Evolutionary conservation across 2,888 invertebrate genomes (phyloP).

Genomic region (Agrotis clavis): DNA sequence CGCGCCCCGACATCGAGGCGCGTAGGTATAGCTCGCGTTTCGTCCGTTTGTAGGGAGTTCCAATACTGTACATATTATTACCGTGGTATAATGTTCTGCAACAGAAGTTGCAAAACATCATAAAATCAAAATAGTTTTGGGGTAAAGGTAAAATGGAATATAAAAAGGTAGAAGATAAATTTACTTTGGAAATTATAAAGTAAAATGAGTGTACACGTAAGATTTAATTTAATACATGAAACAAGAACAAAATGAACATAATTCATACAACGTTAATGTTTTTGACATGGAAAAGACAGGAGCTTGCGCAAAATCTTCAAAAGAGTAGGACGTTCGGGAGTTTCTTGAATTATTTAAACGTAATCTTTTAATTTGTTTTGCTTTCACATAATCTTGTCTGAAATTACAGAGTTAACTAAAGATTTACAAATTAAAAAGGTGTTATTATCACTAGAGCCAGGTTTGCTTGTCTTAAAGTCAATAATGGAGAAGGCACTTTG

Average conservation of each 20-base stretch:
- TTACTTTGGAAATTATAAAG: neutral
- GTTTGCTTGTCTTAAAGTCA: slow-evolving; percentile 12
- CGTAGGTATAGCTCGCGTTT: too few species aligned
- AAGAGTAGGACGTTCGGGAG: slow-evolving; percentile 8
- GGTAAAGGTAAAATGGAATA: neutral
- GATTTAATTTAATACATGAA: slow-evolving; percentile 26
- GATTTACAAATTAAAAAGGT: neutral
- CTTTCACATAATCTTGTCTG: slow-evolving; percentile 1
- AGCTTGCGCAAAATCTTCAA: slow-evolving; percentile 18
- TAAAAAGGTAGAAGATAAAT: neutral
- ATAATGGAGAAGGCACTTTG: too few species aligned
- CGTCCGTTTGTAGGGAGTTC: too few species aligned
- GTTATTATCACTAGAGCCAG: neutral
- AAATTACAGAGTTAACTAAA: slow-evolving; percentile 1
- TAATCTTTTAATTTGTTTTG: slow-evolving; percentile 40
- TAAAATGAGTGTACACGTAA: neutral
- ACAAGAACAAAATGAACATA: slow-evolving; percentile 12
- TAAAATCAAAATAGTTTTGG: neutral
- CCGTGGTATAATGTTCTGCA: too few species aligned
- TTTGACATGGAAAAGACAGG: slow-evolving; percentile 20
- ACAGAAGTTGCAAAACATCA: neutral
- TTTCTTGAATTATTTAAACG: slow-evolving; percentile 30
- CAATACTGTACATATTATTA: too few species aligned
- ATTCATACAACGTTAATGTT: slow-evolving; percentile 12
- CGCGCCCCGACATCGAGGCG: too few species aligned